A percentile compares a stretch with the other conserved stretches of the same genome.
These are phyloP conservation scores for Dinocampus coccinellae DNA, from an alignment of 2,888 invertebrate genomes.

Conservation along the genomic window DNA sequence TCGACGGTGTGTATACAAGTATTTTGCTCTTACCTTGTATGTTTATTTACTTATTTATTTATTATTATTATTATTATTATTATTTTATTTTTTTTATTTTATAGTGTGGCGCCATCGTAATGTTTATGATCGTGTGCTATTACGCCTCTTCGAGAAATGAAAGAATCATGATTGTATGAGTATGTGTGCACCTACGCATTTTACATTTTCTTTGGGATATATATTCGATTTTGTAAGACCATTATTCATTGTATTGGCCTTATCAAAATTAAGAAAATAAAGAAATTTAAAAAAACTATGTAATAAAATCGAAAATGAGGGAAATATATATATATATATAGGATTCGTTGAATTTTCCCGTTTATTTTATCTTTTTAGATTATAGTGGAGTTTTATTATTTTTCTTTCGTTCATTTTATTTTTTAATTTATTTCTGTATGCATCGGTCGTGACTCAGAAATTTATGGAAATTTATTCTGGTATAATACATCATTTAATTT, in stretches of 20 bases:
- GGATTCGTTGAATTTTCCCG: background rate
- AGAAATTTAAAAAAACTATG: no score
- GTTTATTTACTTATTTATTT: no score
- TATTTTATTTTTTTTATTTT: background rate
- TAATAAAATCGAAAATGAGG: background rate
- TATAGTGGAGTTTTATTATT: no score
- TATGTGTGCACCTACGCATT: conserved; percentile 12
- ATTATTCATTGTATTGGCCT: conserved; percentile 2
- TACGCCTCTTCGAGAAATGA: conserved; percentile 9
- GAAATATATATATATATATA: no score
- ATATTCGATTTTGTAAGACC: background rate
- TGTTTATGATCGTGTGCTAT: conserved; percentile 3
- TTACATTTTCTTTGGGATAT: conserved; percentile 2
- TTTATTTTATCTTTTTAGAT: no score
- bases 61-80: no score
- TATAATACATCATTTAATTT: background rate
- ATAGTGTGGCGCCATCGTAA: conserved; percentile 11
- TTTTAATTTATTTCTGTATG: background rate
- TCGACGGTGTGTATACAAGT: background rate
- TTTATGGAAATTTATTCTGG: background rate
- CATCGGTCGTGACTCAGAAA: background rate
- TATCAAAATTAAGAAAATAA: background rate
- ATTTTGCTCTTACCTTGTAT: background rate
- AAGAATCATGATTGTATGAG: background rate
- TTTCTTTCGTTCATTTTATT: background rate